A percentile compares a stretch with the other conserved stretches of the same genome.
Conservation (phyloP, 2,113 vertebrate genomes). For the Tachuris rubrigastra region DNA sequence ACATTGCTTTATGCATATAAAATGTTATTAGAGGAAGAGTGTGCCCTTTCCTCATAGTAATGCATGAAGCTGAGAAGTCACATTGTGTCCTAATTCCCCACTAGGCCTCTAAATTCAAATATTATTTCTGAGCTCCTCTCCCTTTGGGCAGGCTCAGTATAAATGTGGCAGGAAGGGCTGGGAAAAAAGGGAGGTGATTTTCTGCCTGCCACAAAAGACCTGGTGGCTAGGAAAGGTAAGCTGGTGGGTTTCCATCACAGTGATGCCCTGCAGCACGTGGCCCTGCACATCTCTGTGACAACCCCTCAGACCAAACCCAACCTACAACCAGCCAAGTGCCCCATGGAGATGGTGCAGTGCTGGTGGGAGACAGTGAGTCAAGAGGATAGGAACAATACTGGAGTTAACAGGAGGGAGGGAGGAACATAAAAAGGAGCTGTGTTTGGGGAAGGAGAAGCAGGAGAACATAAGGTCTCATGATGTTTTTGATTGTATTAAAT, state of each 20-base stretch:
- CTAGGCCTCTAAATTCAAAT: neutral
- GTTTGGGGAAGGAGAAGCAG: neutral
- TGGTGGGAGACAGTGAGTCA: neutral
- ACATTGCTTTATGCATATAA: neutral
- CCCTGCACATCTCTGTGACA: neutral
- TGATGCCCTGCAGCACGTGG: neutral
- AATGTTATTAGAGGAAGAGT: neutral
- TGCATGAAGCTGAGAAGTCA: neutral
- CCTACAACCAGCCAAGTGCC: accelerated
- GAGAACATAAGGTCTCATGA: accelerated
- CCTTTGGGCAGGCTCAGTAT: neutral
- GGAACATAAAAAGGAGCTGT: neutral
- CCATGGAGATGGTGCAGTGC: accelerated
- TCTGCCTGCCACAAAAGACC: neutral
- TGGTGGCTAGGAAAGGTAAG: accelerated
- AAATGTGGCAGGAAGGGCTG: neutral
- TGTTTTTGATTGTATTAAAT: neutral
- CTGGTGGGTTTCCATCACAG: neutral
- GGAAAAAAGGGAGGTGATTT: neutral
- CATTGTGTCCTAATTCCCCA: neutral
- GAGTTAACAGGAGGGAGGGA: neutral
- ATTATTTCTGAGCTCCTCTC: neutral
- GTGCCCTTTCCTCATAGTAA: neutral
- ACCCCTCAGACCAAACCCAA: neutral
- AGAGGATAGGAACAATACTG: neutral